Evolutionary conservation across 2,888 invertebrate species (phyloP).

Genomic region (Hybos culiciformis): DNA sequence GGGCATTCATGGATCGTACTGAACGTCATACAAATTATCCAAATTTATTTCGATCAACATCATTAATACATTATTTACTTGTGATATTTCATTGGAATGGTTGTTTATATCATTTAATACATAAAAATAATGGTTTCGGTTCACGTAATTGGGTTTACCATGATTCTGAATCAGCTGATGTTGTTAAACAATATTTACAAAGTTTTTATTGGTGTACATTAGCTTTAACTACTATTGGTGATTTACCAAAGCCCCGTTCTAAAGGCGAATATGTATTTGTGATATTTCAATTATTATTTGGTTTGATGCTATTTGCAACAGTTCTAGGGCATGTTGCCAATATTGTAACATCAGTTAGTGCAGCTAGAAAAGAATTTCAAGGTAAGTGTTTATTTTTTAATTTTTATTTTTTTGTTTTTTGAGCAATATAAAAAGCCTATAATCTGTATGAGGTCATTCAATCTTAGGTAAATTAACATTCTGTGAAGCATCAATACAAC

Average conservation of each 20-base stretch:
- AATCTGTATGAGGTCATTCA: no score
- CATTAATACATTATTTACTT: constrained; percentile 88
- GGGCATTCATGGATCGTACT: constrained; percentile 97
- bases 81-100: constrained; percentile 99
- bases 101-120: constrained; percentile 93
- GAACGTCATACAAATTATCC: constrained; percentile 98
- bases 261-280: constrained; percentile 93
- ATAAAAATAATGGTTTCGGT: constrained; percentile 89
- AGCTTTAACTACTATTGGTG: constrained; percentile 90
- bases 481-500: no score
- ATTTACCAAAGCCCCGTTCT: constrained; percentile 78
- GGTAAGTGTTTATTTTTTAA: constrained; percentile 42
- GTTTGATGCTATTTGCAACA: constrained; percentile 87
- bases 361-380: constrained; percentile 96
- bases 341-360: constrained; percentile 94
- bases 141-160: constrained; percentile 86
- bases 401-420: no score
- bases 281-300: constrained; percentile 86
- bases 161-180: constrained; percentile 74
- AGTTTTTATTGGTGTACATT: constrained; percentile 98
- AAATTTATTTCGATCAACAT: constrained; percentile 84
- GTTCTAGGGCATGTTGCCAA: constrained; percentile 96
- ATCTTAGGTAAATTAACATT: no score
- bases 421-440: no score
- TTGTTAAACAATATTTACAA: constrained; percentile 89